phyloP scores from a whole-genome alignment of 1,140 invertebrate species.

The Drosophila funebris region DNA sequence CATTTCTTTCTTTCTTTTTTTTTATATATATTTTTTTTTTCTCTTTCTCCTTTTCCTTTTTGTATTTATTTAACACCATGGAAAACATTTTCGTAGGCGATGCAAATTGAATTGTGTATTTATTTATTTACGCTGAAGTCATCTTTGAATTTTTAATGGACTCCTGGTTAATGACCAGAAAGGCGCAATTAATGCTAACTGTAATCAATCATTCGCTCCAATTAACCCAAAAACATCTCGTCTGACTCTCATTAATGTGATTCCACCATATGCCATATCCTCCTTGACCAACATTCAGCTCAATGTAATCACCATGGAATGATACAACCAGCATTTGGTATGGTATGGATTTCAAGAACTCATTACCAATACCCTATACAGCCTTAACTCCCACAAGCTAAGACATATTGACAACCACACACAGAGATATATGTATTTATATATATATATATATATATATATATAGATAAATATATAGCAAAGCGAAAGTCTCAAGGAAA shows the following conservation, averaged over 20 bases:
- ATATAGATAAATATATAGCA: too few species aligned
- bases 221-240: conserved; percentile 53
- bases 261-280: conserved; percentile 33
- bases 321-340: background rate
- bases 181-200: conserved; percentile 71
- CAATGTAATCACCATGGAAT: conserved; percentile 32
- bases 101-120: conserved; percentile 24
- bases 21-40: too few species aligned
- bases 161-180: conserved; percentile 74
- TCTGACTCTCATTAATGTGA: conserved; percentile 47
- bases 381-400: background rate
- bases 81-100: background rate
- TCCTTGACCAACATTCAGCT: conserved; percentile 10
- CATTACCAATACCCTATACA: conserved; percentile 49
- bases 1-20: background rate
- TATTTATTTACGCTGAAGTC: conserved; percentile 29
- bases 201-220: conserved; percentile 79
- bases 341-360: conserved; percentile 66
- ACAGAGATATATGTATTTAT: background rate
- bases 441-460: background rate
- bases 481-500: conserved; percentile 1
- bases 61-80: background rate
- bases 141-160: conserved; percentile 41
- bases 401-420: background rate
- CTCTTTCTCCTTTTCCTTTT: too few species aligned